Evolutionary conservation across 2,113 vertebrate species (phyloP).

Genomic region (Burhinus bistriatus): DNA sequence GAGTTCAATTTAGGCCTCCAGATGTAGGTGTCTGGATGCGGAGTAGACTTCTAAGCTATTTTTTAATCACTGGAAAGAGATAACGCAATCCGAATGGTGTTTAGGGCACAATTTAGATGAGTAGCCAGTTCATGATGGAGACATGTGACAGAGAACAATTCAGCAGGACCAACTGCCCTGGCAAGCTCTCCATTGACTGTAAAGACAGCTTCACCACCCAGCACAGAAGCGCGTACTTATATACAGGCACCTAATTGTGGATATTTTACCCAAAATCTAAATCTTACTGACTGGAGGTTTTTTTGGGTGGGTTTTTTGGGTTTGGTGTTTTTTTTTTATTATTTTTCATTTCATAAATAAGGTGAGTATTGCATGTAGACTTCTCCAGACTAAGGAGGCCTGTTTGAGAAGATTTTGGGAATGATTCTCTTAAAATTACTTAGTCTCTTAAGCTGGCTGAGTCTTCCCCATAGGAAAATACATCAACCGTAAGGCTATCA

Average conservation of each 20-base stretch:
- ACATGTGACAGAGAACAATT: neutral
- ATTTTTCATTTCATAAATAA: too few species aligned
- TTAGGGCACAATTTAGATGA: neutral
- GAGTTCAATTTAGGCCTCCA: neutral
- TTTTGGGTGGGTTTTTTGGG: too few species aligned
- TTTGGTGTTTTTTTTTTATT: too few species aligned
- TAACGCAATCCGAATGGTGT: neutral
- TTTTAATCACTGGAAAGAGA: neutral
- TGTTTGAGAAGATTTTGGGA: too few species aligned
- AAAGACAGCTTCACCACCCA: neutral
- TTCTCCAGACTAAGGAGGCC: too few species aligned
- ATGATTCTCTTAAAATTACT: too few species aligned
- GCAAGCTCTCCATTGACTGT: neutral
- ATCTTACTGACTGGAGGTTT: fast-evolving
- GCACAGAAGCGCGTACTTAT: neutral
- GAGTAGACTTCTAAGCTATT: neutral
- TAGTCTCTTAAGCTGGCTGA: too few species aligned
- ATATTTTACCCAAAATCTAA: neutral
- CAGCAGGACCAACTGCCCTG: neutral
- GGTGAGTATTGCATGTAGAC: too few species aligned
- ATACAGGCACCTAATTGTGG: neutral
- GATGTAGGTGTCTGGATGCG: neutral
- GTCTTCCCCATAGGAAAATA: too few species aligned
- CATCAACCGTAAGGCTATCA: too few species aligned
- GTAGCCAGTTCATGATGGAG: fast-evolving